A percentile compares a stretch with the other conserved stretches of the same genome.
Conservation (phyloP, 2,797 vertebrate species). For the Astyanax mexicanus region DNA sequence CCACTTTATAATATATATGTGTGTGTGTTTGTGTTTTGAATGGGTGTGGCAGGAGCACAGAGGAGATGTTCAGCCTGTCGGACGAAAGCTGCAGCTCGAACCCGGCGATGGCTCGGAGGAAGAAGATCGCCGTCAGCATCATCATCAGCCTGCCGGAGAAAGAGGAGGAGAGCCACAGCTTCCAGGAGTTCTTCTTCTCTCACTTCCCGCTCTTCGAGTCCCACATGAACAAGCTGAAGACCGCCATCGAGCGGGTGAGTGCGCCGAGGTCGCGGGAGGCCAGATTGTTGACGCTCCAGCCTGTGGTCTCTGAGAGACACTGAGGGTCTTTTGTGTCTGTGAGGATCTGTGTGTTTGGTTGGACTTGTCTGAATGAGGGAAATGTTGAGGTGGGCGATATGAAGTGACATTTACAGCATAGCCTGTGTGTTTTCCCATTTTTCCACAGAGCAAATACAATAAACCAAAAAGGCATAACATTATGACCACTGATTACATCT, state of each 20-base stretch:
- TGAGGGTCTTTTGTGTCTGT: background rate
- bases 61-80: slow-evolving; percentile 88
- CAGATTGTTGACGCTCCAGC: slow-evolving; percentile 11
- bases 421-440: too few species aligned
- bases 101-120: slow-evolving; percentile 82
- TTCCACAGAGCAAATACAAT: too few species aligned
- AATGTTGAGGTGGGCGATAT: background rate
- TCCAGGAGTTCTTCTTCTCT: slow-evolving; percentile 82
- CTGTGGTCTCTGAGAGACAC: background rate
- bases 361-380: background rate
- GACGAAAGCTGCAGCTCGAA: slow-evolving; percentile 86
- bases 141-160: slow-evolving; percentile 84
- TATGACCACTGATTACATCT: too few species aligned
- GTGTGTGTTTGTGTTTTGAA: background rate
- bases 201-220: slow-evolving; percentile 89
- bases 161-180: slow-evolving; percentile 81
- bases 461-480: too few species aligned
- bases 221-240: slow-evolving; percentile 89
- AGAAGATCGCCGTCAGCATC: slow-evolving; percentile 87
- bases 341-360: background rate
- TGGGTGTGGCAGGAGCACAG: slow-evolving; percentile 76
- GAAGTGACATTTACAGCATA: too few species aligned
- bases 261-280: slow-evolving; percentile 8
- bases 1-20: too few species aligned
- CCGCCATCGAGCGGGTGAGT: slow-evolving; percentile 86